Evolutionary conservation across 2,113 vertebrate genomes (phyloP).

Genomic region (Globicephala melas): DNA sequence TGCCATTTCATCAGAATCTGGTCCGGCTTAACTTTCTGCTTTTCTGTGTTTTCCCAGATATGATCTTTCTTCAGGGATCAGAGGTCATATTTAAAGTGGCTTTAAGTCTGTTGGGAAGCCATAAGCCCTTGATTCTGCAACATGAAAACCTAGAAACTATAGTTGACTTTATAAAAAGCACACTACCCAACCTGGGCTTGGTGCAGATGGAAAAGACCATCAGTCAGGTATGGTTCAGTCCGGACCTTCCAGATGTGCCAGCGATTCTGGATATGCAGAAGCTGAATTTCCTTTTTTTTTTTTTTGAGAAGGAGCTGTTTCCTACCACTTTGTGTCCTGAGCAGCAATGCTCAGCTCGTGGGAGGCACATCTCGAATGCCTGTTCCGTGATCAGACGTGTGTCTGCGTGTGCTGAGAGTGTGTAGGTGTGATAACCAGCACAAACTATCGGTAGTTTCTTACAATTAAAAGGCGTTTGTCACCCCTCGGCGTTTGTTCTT

Average conservation of each 20-base stretch:
- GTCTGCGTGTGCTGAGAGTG: background rate
- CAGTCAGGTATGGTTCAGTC: constrained; percentile 88
- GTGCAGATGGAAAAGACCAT: constrained; percentile 99
- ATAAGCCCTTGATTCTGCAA: constrained; percentile 95
- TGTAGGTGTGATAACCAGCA: background rate
- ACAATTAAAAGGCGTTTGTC: background rate
- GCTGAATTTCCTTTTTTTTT: background rate
- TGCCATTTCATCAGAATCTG: constrained; percentile 27
- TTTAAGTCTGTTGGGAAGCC: constrained; percentile 93
- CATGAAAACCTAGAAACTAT: constrained; percentile 95
- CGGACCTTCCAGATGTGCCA: fast-evolving
- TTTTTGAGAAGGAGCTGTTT: background rate
- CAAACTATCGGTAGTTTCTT: background rate
- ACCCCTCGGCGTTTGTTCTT: background rate
- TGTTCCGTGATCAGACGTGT: background rate
- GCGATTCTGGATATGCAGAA: background rate
- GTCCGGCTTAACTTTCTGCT: constrained; percentile 25
- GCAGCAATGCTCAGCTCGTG: background rate
- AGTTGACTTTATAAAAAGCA: constrained; percentile 96
- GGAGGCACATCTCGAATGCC: background rate
- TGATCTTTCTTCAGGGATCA: constrained; percentile 94
- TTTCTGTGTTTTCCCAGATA: constrained; percentile 85
- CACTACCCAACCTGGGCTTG: constrained; percentile 93
- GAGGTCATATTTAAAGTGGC: constrained; percentile 98
- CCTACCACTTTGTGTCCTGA: background rate